Percentiles rank a stretch among this genome's conserved stretches.
These are phyloP conservation scores for Cerastis leucographa DNA, from an alignment of 2,888 invertebrate species.

Conservation along the genomic window DNA sequence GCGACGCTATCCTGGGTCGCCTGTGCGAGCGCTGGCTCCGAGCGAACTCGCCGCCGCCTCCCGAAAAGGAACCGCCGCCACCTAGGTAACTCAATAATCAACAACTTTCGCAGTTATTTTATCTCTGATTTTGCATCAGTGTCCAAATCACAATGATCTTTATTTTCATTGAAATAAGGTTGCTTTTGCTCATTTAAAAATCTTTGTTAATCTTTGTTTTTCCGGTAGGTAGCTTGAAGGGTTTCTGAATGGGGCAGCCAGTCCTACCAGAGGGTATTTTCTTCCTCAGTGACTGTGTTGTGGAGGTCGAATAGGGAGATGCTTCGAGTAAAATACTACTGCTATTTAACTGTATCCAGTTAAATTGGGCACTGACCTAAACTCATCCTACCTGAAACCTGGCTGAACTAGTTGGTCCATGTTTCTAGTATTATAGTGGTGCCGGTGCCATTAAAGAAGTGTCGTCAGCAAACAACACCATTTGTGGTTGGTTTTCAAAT, in stretches of 20 bases:
- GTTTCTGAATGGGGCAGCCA: no score
- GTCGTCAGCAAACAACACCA: no score
- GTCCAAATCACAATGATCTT: background rate
- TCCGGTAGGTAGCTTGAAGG: no score
- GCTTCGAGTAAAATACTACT: background rate
- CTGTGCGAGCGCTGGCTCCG: conserved; percentile 95
- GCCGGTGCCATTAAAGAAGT: no score
- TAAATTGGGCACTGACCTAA: background rate
- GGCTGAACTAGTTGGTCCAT: no score
- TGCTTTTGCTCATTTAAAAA: background rate
- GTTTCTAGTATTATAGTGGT: no score
- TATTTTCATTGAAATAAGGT: background rate
- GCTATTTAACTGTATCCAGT: background rate
- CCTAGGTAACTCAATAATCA: conserved; percentile 73
- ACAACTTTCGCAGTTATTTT: background rate
- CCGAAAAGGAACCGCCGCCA: conserved; percentile 77
- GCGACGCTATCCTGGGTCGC: conserved; percentile 94
- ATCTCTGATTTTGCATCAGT: background rate
- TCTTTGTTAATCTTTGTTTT: background rate
- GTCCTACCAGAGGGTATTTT: background rate
- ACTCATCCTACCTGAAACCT: background rate
- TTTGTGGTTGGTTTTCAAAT: no score
- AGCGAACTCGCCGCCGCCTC: conserved; percentile 83
- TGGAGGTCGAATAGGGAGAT: background rate
- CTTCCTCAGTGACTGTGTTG: background rate